Conservation (phyloP, 2,797 vertebrate genomes). For the Brotogeris chrysoptera region DNA sequence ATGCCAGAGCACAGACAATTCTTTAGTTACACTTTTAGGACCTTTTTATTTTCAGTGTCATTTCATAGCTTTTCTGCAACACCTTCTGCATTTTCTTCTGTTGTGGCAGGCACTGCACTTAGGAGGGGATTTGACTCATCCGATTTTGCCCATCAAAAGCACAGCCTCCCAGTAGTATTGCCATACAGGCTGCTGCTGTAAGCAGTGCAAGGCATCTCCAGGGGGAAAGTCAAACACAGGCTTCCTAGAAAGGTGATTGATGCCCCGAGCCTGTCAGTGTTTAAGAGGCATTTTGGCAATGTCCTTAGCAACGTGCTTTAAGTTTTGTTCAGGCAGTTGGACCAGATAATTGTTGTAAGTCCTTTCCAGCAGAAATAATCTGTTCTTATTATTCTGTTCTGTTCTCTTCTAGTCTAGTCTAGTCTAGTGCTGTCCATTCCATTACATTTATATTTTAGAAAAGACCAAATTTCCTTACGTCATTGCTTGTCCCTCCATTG, state of each 20-base stretch:
- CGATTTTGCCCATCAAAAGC: neutral
- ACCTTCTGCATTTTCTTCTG: neutral
- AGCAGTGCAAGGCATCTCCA: neutral
- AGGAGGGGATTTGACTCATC: neutral
- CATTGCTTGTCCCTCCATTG: fast-evolving
- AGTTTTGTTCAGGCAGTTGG: neutral
- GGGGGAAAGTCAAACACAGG: neutral
- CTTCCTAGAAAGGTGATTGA: neutral
- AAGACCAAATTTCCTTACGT: neutral
- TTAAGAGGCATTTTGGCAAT: neutral
- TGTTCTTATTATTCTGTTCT: neutral
- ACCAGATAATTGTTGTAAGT: neutral
- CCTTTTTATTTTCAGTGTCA: neutral
- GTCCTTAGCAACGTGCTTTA: neutral
- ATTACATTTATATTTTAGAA: neutral
- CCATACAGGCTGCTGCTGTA: neutral
- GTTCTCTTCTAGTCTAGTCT: neutral
- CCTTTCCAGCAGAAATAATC: neutral
- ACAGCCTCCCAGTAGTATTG: neutral
- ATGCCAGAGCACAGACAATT: neutral
- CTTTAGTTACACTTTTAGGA: neutral
- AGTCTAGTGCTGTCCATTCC: neutral
- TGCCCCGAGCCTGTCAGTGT: neutral
- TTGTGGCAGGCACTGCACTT: neutral
- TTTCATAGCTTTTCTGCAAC: neutral